Percentiles rank a stretch among this genome's conserved stretches.
phyloP scores from a whole-genome alignment of 2,113 vertebrate genomes.

The Agapornis roseicollis region DNA sequence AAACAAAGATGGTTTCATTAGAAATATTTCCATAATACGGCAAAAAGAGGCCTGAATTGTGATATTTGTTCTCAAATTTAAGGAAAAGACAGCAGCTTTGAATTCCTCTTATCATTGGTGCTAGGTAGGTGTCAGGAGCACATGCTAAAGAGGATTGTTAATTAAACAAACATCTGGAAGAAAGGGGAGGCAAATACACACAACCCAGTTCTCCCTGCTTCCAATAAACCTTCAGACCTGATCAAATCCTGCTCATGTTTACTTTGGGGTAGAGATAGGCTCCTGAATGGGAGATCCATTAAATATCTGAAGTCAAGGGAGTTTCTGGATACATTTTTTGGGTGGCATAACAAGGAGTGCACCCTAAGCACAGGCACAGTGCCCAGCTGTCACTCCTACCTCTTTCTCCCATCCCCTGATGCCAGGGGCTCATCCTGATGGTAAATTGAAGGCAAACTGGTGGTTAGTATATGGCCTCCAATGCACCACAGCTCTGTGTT shows the following conservation, averaged over 20 bases:
- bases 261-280: background rate
- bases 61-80: background rate
- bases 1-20: background rate
- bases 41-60: background rate
- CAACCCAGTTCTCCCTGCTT: background rate
- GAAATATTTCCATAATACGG: background rate
- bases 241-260: background rate
- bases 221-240: background rate
- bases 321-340: background rate
- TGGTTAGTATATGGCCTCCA: background rate
- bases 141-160: background rate
- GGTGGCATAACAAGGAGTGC: accelerated
- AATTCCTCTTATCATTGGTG: background rate
- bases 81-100: background rate
- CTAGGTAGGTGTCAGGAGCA: background rate
- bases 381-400: background rate
- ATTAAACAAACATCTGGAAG: background rate
- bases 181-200: background rate
- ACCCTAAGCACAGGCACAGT: background rate
- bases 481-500: background rate
- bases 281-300: background rate
- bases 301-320: background rate
- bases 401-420: background rate
- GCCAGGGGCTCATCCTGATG: background rate
- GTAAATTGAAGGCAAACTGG: background rate